Conservation (phyloP, 2,888 invertebrate species). For the Melieria crassipennis region DNA sequence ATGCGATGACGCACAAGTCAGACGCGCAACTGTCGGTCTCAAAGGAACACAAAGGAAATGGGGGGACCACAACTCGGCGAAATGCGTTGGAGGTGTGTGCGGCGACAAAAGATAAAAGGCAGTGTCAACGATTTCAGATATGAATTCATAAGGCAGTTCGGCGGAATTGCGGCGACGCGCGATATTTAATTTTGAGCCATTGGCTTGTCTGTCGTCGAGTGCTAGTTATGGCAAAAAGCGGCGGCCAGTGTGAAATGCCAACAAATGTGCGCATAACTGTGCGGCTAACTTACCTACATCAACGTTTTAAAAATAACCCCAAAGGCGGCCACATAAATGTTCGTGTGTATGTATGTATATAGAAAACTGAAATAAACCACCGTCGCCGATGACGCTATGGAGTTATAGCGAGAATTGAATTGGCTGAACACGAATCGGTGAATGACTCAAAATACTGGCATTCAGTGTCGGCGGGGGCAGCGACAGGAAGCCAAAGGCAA, state of each 20-base stretch:
- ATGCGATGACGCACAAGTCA: slow-evolving; percentile 15
- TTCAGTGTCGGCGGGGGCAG: background rate
- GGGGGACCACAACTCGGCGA: no score
- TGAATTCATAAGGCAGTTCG: no score
- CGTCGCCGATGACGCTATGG: slow-evolving; percentile 4
- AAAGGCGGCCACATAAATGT: background rate
- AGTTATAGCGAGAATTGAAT: slow-evolving; percentile 9
- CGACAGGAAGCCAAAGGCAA: slow-evolving; percentile 4
- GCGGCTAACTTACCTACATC: slow-evolving; percentile 38
- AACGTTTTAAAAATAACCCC: slow-evolving; percentile 11
- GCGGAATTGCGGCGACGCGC: background rate
- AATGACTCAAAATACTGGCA: slow-evolving; percentile 34
- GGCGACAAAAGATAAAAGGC: no score
- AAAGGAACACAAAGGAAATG: no score
- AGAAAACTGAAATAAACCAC: background rate
- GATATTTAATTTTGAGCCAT: background rate
- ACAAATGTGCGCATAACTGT: background rate
- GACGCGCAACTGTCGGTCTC: no score
- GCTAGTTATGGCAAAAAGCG: no score
- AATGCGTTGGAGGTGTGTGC: no score
- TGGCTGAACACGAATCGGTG: slow-evolving; percentile 3
- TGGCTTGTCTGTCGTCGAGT: background rate
- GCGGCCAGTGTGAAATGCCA: no score
- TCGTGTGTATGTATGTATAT: background rate
- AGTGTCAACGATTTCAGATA: no score